Evolutionary conservation across 2,888 invertebrate genomes (phyloP).

Genomic region (Luperina testacea): DNA sequence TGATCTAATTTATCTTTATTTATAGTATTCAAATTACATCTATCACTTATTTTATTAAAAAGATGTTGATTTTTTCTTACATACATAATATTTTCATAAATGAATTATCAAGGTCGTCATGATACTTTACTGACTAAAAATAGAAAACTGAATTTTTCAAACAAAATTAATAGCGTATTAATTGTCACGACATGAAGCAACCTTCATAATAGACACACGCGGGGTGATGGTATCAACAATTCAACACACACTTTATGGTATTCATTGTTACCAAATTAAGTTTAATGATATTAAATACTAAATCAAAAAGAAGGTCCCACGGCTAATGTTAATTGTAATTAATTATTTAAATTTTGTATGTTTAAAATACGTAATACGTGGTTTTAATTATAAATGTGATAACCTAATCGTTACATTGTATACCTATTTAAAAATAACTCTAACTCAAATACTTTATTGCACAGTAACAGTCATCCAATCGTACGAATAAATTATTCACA

Average conservation of each 20-base stretch:
- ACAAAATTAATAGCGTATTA: background rate
- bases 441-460: background rate
- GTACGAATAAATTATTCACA: constrained; percentile 25
- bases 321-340: background rate
- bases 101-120: too few species aligned
- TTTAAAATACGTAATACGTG: background rate
- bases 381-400: background rate
- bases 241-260: background rate
- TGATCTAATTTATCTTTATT: too few species aligned
- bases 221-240: background rate
- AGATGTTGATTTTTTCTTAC: too few species aligned
- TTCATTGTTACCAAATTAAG: background rate
- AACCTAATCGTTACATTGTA: background rate
- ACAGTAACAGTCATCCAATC: too few species aligned
- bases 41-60: too few species aligned
- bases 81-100: too few species aligned
- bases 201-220: background rate
- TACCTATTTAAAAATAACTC: background rate
- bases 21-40: too few species aligned
- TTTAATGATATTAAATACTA: background rate
- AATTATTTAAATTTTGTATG: background rate
- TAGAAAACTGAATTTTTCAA: background rate
- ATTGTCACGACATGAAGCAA: background rate
- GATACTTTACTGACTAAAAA: too few species aligned
- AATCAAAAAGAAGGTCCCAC: background rate